These are phyloP conservation scores for Neria commutata DNA, from an alignment of 2,888 invertebrate species.

Conservation along the genomic window DNA sequence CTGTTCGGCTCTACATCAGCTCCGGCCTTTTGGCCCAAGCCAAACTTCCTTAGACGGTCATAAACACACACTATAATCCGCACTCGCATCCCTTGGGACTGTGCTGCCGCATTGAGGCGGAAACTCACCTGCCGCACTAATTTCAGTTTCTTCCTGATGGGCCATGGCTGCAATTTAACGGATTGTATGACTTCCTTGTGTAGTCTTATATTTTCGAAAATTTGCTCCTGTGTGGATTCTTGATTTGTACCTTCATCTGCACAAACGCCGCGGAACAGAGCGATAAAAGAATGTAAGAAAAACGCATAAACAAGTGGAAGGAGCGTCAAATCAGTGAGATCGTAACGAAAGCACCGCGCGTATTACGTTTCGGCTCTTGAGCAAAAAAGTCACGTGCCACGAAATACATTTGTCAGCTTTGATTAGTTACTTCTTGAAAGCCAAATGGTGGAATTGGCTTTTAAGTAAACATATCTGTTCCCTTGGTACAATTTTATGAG, in stretches of 20 bases:
- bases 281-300: neutral
- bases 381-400: slow-evolving; percentile 21
- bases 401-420: slow-evolving; percentile 16
- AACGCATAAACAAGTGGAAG: neutral
- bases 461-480: too few species aligned
- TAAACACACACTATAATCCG: neutral
- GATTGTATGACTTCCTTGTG: slow-evolving; percentile 90
- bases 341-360: neutral
- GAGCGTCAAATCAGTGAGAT: neutral
- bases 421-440: slow-evolving; percentile 19
- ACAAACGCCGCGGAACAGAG: neutral
- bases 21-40: too few species aligned
- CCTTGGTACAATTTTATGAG: too few species aligned
- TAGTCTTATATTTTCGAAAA: slow-evolving; percentile 85
- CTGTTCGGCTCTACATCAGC: too few species aligned
- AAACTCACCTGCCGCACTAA: slow-evolving; percentile 72
- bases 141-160: slow-evolving; percentile 80
- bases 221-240: slow-evolving; percentile 81
- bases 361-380: neutral
- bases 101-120: neutral
- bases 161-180: slow-evolving; percentile 85
- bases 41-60: slow-evolving; percentile 15
- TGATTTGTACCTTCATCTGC: slow-evolving; percentile 72
- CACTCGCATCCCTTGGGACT: neutral
- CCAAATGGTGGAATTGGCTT: too few species aligned